Conservation (phyloP, 2,113 vertebrate species). For the Sorex fumeus region DNA sequence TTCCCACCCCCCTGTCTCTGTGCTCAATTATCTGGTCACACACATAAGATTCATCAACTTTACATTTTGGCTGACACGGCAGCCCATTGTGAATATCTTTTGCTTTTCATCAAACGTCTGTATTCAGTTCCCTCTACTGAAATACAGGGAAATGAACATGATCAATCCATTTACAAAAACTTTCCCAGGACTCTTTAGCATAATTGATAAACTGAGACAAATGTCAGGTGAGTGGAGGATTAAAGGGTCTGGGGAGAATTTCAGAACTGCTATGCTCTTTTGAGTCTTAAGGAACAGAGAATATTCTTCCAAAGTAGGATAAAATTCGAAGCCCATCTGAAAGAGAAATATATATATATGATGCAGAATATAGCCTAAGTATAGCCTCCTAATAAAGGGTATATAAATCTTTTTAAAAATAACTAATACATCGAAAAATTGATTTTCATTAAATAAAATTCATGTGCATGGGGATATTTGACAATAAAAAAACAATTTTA, state of each 20-base stretch:
- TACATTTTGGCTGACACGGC: background rate
- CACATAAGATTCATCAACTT: background rate
- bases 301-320: background rate
- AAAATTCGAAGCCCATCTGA: background rate
- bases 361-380: background rate
- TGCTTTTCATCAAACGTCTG: conserved; percentile 47
- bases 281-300: conserved; percentile 11
- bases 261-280: background rate
- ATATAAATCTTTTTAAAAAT: background rate
- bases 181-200: conserved; percentile 6
- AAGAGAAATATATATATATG: conserved; percentile 2
- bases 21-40: conserved; percentile 34
- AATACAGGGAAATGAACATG: background rate
- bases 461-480: background rate
- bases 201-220: conserved; percentile 13
- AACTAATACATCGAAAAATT: background rate
- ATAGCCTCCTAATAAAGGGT: background rate
- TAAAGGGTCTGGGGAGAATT: background rate
- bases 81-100: background rate
- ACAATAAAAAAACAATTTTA: conserved; percentile 51
- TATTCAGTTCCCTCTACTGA: background rate
- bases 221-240: background rate
- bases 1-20: background rate
- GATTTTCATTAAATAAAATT: conserved; percentile 43
- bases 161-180: background rate